Base-by-base conservation (phyloP, 2,113 vertebrate genomes). In the Speoplatyrhinus poulsoni region DNA sequence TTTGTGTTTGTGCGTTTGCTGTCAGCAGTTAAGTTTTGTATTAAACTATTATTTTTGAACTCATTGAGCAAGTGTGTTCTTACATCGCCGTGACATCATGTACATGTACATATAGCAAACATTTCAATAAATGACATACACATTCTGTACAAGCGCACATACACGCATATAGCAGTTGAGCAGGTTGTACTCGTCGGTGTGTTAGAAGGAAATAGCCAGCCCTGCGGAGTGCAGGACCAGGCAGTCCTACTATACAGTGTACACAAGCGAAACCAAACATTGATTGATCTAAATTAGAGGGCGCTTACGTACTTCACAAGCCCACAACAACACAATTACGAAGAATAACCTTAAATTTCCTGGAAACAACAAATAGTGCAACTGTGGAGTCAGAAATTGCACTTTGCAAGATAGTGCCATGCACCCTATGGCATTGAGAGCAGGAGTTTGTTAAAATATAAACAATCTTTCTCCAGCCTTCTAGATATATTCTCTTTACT, bases 171-270 rank as follows among this genome's bases (percentile, higher is more conserved):
- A 81, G 62, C 55, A 1, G 82, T 82, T 69, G 75, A 86, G 82
- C 90, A 81, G 84, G 90, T 90, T 80, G 71, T 88, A 91, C 92
- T 82, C 69, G 90, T 92, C 86, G 73, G 72, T 81, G 73, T 84
- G 67, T 91, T 90, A 85, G 79, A 16, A 79, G 82, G 79, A 85
- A 90, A 89, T 74, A 85, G 74, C 79, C 61, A 58, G 58, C 70
- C 49, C 12, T 64, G 61, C 12, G 69, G 52, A 59, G 69, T 54
- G 60, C 62, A 77, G 67, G 69, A 3, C 56, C n/a, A 60, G 33
- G 59, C 33, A 79, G 46, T 50, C 12, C 12, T 0, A 53, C 63
- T 49, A 26, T 26, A 26, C 26, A 26, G 26, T 26, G 48, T 73
- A 74, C 54, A 72, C 64, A 72, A 64, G 62, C 70, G 73, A 75